Base-by-base conservation (phyloP, 2,888 invertebrate genomes). In the Heliconius ismenius region DNA sequence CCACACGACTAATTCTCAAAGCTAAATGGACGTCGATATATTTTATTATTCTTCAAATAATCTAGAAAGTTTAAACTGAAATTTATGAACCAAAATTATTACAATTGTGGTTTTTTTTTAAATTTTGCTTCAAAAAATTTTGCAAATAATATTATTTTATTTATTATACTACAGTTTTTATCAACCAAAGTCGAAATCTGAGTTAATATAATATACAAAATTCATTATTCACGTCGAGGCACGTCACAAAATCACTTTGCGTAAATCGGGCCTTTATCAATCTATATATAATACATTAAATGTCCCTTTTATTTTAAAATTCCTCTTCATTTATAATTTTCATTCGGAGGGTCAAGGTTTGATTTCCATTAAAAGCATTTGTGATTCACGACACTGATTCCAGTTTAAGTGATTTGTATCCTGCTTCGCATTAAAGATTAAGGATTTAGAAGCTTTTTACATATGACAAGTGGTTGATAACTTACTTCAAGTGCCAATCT, bases 261-360 rank as follows among this genome's bases (percentile, higher is more conserved):
- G 85, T 88, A 87, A 85, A 87, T 86, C 82, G 79, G 79, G 69
- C 78, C 80, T 84, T 88, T 89, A 89, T 90, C 90, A 82, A 76
- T 80, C 81, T 76, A 76, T 79, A 81, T 32, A 7, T 32, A 32
- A 86, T 83, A 82, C 83, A 86, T 86, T 88, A 84, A 62, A 81
- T 39, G 77, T 77, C 68, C 80, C 82, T 84, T 85, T 82, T 83
- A 82, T 82, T 83, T 83, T 81, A 79, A 76, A 74, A 81, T 80
- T 78, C 79, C 43, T 60, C 68, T 73, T 76, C 58, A 72, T 76
- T 76, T 76, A 69, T 75, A 72, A 76, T 76, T 72, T 79, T 73
- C 76, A 79, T 76, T 73, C 76, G 67, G 54, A 68, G 73, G 81
- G 81, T 82, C 82, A 82, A 79, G 79, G 76, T 82, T 84, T 81